Evolutionary conservation across 2,888 invertebrate species (phyloP), one percentile per base, ranked within the genome.

Genomic region (Germaria angustata): DNA sequence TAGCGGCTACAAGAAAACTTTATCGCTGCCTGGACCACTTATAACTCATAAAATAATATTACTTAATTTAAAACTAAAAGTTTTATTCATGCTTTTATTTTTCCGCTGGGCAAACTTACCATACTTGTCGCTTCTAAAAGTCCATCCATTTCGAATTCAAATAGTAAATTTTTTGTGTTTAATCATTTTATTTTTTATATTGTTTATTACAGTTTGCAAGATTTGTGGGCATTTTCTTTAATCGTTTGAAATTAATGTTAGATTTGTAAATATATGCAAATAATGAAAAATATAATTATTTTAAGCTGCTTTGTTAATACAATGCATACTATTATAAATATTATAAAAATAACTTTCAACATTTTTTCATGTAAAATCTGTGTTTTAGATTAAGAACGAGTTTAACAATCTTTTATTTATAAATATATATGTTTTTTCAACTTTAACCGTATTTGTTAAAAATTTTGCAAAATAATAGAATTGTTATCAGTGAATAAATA

Each of bases 131-230:
- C 17, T 24, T 13, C 17, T 17, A 28, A 9, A 8, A 59, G 32
- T 0, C 20, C 39, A 34, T 0, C 20, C 39, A 4, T 44, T 17
- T 15, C 22, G 34, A 46, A 46, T 24, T 11, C 0, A 41, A 32
- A 46, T 22, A 55, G 22, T 36, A 8, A 13, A n/a, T 28, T 0
- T 39, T 63, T 41, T 61, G 13, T 34, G 63, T 57, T 63, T 61
- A 24, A 11, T 32, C n/a, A n/a, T 69, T 53, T 46, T 57, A 11
- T 53, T 61, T 24, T 57, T 17, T 72, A 57, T 51, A 46, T 65
- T 69, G 20, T 69, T 75, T 76, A 76, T 80, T 80, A 65, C 55
- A 80, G 15, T 76, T 76, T 71, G 76, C 76, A 80, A 76, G 66
- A 66, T 65, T 81, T 81, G 81, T 81, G 76, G 11, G 46, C 28